Base-by-base conservation (phyloP, 1,140 invertebrate genomes). In the Plodia interpunctella region DNA sequence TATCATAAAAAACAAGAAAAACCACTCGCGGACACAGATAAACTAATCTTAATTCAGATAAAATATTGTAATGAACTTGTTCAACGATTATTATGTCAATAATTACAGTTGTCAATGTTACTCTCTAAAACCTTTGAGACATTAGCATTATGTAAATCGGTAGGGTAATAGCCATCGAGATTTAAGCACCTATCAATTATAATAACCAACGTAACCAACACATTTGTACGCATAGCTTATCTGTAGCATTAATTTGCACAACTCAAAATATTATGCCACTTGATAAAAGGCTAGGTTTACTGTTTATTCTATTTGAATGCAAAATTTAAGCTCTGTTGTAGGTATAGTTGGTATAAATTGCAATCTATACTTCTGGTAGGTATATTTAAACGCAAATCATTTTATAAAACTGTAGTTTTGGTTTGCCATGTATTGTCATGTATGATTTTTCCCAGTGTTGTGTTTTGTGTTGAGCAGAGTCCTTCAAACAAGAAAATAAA, bases 81-180 rank as follows among this genome's bases (percentile, higher is more conserved):
- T 17, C 5, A 25, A 25, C n/a, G 21, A 13, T 25, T 53, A 25
- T 51, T 51, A 53, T n/a, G 10, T 11, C 21, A 25, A 53, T 53
- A 53, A 53, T 53, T 53, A 53, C 20, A 20, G 20, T 53, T 53
- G 13, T 53, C 51, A 53, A 53, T 53, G 21, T 44, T 44, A n/a
- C 38, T 62, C 50, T 57, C 55, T 70, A 66, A 70, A 70, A 63
- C 64, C 64, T 70, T 66, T 70, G 25, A 9, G 5, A 30, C 44
- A 66, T 63, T 64, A 68, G 57, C 50, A 60, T 65, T 60, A 68
- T 68, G 70, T 63, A 68, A 68, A 71, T 62, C 25, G 53, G 38
- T 50, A 32, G 51, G 53, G 38, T 60, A 59, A 62, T 64, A 52
- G 54, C 44, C 62, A 62, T 51, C 10, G 35, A 30, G 17, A 51